A percentile compares a stretch with the other conserved stretches of the same genome.
These are phyloP conservation scores for Adrianichthys oophorus DNA, from an alignment of 2,797 vertebrate species.

Conservation along the genomic window DNA sequence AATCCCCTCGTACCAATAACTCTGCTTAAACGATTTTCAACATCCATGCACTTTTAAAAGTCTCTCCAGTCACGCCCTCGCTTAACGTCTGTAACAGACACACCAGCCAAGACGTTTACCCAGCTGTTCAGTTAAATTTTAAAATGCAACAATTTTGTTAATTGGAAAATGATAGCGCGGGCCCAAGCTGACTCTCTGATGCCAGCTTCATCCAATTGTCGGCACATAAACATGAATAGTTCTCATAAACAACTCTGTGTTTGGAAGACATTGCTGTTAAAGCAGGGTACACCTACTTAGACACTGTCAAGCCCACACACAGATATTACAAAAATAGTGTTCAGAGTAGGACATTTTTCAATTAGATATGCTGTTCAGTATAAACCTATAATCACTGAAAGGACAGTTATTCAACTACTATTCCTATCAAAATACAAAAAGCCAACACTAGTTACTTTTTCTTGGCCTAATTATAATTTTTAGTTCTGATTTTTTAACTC, in stretches of 20 bases:
- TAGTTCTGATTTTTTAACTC: too few relatives aligned
- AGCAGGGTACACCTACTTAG: slow-evolving; percentile 25
- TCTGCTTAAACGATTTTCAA: slow-evolving; percentile 70
- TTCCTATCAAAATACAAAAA: too few relatives aligned
- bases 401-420: too few relatives aligned
- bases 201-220: slow-evolving; percentile 60
- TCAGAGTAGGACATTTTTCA: slow-evolving; percentile 10
- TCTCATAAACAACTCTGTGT: slow-evolving; percentile 74
- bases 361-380: too few relatives aligned
- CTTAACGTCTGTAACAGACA: slow-evolving; percentile 61
- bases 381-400: too few relatives aligned
- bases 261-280: slow-evolving; percentile 51
- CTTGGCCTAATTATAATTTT: too few relatives aligned
- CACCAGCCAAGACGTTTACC: slow-evolving; percentile 43
- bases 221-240: slow-evolving; percentile 65
- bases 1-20: slow-evolving; percentile 68
- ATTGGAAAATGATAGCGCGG: slow-evolving; percentile 60
- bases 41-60: slow-evolving; percentile 53
- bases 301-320: slow-evolving; percentile 60
- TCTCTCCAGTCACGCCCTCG: slow-evolving; percentile 43
- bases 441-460: too few relatives aligned
- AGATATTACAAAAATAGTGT: slow-evolving; percentile 38
- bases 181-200: slow-evolving; percentile 30
- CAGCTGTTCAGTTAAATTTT: slow-evolving; percentile 38
- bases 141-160: slow-evolving; percentile 55